Conservation (phyloP, 2,113 vertebrate species). For the Macheiramphus alcinus region DNA sequence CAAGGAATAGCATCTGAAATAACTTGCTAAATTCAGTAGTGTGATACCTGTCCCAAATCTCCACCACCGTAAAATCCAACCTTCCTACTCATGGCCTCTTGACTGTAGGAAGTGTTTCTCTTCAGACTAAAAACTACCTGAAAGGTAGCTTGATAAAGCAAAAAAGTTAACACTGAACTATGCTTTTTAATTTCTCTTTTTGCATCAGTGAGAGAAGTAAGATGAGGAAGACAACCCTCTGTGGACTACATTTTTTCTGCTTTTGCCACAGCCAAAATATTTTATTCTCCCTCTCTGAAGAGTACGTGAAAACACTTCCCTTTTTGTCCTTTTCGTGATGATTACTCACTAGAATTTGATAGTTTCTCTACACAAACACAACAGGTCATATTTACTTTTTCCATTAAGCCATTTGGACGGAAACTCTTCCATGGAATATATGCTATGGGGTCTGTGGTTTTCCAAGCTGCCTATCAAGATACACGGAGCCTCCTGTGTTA, state of each 20-base stretch:
- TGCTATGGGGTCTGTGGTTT: not conserved
- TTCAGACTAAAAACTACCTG: conserved; percentile 6
- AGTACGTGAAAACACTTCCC: not conserved
- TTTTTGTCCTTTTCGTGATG: not conserved
- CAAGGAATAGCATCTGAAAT: not conserved
- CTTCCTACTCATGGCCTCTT: not conserved
- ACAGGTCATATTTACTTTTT: not conserved
- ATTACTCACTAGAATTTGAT: not conserved
- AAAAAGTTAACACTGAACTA: not conserved
- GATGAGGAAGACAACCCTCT: not conserved
- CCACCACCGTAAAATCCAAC: not conserved
- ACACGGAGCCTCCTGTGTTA: not conserved
- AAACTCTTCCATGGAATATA: not conserved
- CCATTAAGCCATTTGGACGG: not conserved
- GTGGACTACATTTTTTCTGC: not conserved
- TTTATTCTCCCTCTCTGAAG: not conserved
- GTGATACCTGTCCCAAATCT: not conserved
- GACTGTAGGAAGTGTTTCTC: not conserved
- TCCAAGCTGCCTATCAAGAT: conserved; percentile 39
- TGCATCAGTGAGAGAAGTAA: not conserved
- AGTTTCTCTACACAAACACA: not conserved
- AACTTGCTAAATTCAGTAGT: conserved; percentile 1
- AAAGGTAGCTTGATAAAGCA: not conserved
- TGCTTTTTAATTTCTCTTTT: not conserved
- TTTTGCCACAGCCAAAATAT: not conserved